Base-by-base conservation (phyloP, 92 coral and sea anemone species). In the Pocillopora meandrina region DNA sequence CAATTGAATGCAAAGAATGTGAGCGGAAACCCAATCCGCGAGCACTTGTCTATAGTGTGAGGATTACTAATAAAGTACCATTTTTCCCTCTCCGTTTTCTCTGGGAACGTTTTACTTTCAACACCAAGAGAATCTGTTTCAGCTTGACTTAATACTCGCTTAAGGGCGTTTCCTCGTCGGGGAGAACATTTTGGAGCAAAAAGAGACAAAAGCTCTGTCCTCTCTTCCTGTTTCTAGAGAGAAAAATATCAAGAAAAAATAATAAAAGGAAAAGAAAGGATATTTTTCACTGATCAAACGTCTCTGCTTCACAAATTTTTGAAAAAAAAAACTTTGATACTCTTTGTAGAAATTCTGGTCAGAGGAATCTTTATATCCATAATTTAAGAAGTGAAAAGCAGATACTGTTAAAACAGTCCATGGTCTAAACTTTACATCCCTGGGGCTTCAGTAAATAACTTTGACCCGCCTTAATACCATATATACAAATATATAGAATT, bases 21-120 rank as follows among this genome's bases (percentile, higher is more conserved):
- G 68, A 96, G 62, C 14, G 97, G 98, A 52, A 94, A 96, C 16
- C 95, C 94, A 57, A 94, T 74, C 18, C 98, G 94, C 72, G 98
- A 95, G 42, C 90, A 64, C 52, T 61, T 92, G 87, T 96, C 98
- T 64, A 96, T 92, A 0, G 71, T 60, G 19, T 86, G 52, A 11
- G 94, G 94, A 61, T 91, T 81, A 10, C 85, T n/a, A 19, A 86
- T 79, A 49, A 80, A 26, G 57, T 64, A 60, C 76, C 85, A 71
- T 9, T 67, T 72, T 1, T 72, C 75, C n/a, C 42, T 74, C 17
- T 77, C 34, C 20, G 61, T 12, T 69, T 66, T 56, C 33, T 23
- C 58, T 23, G 71, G 56, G 33, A 77, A 35, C 3, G 74, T 56
- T 56, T 86, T 72, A 33, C 21, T 68, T 4, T 77, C 77, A 2